Percentiles rank a stretch among this genome's conserved stretches.
Conservation (phyloP, 1,140 invertebrate genomes). For the Kradibia gibbosae region DNA sequence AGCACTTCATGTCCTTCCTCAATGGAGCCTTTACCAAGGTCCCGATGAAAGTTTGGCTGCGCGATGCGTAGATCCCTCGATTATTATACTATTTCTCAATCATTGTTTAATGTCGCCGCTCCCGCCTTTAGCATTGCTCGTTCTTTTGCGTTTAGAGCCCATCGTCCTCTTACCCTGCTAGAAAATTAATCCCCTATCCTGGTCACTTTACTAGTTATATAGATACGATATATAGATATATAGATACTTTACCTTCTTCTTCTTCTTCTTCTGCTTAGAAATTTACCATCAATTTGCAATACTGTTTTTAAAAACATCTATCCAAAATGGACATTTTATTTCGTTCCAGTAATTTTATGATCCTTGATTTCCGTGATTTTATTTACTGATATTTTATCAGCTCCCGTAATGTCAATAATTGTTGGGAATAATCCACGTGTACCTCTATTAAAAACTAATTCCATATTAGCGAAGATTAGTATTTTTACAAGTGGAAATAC, state of each 20-base stretch:
- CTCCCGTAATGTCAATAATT: too few relatives aligned
- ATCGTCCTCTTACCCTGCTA: not conserved
- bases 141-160: not conserved
- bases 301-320: too few relatives aligned
- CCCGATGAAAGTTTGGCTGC: constrained; percentile 84
- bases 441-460: not conserved
- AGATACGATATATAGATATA: too few relatives aligned
- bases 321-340: too few relatives aligned
- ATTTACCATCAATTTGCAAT: too few relatives aligned
- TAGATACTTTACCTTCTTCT: too few relatives aligned
- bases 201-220: not conserved
- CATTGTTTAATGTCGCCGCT: not conserved
- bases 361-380: too few relatives aligned
- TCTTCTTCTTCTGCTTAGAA: too few relatives aligned
- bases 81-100: not conserved
- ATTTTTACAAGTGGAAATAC: not conserved
- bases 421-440: too few relatives aligned
- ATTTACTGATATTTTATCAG: too few relatives aligned
- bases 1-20: constrained; percentile 84
- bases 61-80: constrained; percentile 60
- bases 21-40: constrained; percentile 84
- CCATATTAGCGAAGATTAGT: too few relatives aligned
- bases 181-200: not conserved
- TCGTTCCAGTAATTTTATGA: too few relatives aligned
- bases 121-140: not conserved